Evolutionary conservation across 1,140 invertebrate genomes (phyloP), one percentile per base, ranked within the genome.

Genomic region (Pachyrhynchus sulphureomaculatus): DNA sequence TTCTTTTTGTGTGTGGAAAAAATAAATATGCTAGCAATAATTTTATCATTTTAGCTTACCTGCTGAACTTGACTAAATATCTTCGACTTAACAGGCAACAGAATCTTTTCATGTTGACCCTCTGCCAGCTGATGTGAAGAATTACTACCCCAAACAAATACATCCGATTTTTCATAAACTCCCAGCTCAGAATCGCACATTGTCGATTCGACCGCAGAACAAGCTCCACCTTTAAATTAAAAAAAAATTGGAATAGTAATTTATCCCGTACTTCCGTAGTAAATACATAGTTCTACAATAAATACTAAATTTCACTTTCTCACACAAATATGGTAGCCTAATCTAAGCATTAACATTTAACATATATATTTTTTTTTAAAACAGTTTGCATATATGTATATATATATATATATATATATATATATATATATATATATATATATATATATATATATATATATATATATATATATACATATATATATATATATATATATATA

Each of bases 91-190:
- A 82, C 80, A n/a, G 85, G 85, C 6, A 80, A 65, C 4, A 84
- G 72, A 18, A 86, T 81, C 74, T 85, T 86, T 59, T 87, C 86
- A 59, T 81, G 79, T 23, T 73, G 80, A 12, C 82, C 83, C 68
- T 86, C 84, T 18, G 83, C 83, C 18, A 87, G 71, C 69, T 87
- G 86, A 70, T 84, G 81, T 29, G 83, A 85, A n/a, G 83, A 85
- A 75, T 88, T 87, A 68, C 84, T 86, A 2, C 85, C 86, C 84
- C 85, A 88, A 2, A 86, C 82, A 72, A 81, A 86, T n/a, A 85
- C 83, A 67, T 85, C 82, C 69, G 80, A 79, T 63, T 61, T 74
- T 64, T 66, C 68, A 17, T 54, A 61, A 32, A 68, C 75, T 60
- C 68, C 77, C 73, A 65, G 39, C 47, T 68, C 66, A 21, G 52